These are phyloP conservation scores for Drosophila tsacasi DNA, from an alignment of 1,140 invertebrate species.

Conservation along the genomic window DNA sequence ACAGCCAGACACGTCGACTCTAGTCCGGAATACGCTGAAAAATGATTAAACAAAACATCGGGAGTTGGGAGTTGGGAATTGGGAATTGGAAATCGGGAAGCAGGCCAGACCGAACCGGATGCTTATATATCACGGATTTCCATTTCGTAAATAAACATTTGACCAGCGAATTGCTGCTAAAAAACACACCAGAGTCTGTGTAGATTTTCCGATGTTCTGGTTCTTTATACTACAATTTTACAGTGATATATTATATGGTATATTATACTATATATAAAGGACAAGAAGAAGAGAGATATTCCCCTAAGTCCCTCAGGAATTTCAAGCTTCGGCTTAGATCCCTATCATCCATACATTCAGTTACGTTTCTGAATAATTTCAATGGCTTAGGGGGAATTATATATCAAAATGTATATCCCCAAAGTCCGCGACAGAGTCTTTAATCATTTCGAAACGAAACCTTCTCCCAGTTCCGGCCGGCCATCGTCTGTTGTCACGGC, in stretches of 20 bases:
- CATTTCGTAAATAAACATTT: constrained; percentile 38
- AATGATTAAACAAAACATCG: constrained; percentile 54
- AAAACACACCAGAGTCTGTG: no score
- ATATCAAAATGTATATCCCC: constrained; percentile 12
- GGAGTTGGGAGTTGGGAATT: neutral
- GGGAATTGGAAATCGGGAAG: neutral
- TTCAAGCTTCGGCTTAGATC: neutral
- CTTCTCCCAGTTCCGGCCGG: constrained; percentile 13
- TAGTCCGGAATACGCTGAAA: constrained; percentile 17
- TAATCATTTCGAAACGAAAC: constrained; percentile 25
- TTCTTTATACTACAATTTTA: neutral
- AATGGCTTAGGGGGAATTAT: neutral
- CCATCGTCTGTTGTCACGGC: constrained; percentile 35
- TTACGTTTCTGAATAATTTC: constrained; percentile 16
- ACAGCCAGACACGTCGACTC: constrained; percentile 9
- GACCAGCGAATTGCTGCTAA: neutral
- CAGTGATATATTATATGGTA: no score
- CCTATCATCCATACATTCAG: constrained; percentile 2
- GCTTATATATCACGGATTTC: constrained; percentile 47
- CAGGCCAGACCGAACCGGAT: neutral
- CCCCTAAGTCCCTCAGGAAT: neutral
- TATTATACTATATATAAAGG: no score
- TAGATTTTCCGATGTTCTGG: neutral
- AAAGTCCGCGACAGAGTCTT: constrained; percentile 2
- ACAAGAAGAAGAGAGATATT: no score